Conservation (phyloP, 2,113 vertebrate genomes). For the Rhinoptilus africanus region DNA sequence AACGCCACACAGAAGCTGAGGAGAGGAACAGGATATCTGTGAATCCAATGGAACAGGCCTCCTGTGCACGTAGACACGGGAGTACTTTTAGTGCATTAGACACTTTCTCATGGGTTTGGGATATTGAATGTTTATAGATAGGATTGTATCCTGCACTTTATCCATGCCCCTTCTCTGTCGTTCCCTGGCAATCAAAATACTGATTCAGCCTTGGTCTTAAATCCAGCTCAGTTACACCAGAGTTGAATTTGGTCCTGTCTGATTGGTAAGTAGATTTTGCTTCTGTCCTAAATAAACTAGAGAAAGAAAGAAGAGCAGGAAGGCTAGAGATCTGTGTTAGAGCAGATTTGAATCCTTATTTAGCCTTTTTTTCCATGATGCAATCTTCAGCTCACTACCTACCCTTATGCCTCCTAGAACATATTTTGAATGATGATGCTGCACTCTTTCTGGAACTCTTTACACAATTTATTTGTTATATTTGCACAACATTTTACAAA, state of each 20-base stretch:
- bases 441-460: slow-evolving; percentile 10
- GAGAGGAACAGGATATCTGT: not conserved
- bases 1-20: not conserved
- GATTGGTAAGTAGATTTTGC: not conserved
- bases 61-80: not conserved
- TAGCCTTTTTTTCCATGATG: not conserved
- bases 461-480: slow-evolving; percentile 15
- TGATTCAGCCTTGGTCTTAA: not conserved
- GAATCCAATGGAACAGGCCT: not conserved
- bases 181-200: not conserved
- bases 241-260: not conserved
- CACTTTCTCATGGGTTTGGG: not conserved
- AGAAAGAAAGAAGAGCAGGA: not conserved
- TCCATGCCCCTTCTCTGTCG: not conserved
- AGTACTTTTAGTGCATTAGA: not conserved
- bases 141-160: not conserved
- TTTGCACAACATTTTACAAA: slow-evolving; percentile 7
- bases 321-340: not conserved
- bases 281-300: not conserved
- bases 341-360: not conserved
- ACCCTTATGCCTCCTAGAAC: not conserved
- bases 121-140: not conserved
- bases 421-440: not conserved
- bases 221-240: not conserved
- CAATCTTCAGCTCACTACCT: not conserved